A percentile compares a stretch with the other conserved stretches of the same genome.
Conservation (phyloP, 2,797 vertebrate species). For the Eurystomus glaucurus region DNA sequence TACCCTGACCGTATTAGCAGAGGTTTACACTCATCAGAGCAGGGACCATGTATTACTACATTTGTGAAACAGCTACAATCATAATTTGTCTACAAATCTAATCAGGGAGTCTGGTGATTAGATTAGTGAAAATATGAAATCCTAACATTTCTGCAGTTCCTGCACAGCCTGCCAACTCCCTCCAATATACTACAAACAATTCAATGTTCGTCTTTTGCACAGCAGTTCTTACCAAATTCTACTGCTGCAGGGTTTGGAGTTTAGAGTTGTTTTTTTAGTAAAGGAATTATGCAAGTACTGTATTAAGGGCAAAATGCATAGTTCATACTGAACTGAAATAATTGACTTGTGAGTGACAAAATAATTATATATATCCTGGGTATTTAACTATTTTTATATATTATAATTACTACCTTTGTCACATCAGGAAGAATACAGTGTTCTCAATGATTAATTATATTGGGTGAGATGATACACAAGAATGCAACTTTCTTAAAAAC, state of each 20-base stretch:
- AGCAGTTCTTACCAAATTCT: background rate
- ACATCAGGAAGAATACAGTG: conserved; percentile 67
- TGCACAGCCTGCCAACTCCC: background rate
- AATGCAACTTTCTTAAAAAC: conserved; percentile 66
- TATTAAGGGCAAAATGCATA: background rate
- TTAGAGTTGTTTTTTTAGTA: background rate
- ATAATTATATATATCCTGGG: conserved; percentile 68
- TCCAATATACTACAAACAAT: background rate
- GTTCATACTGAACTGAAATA: conserved; percentile 67
- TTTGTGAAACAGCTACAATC: background rate
- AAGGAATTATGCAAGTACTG: background rate
- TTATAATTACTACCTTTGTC: conserved; percentile 75
- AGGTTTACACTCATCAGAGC: background rate
- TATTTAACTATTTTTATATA: conserved; percentile 78
- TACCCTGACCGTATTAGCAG: background rate
- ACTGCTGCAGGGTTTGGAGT: background rate
- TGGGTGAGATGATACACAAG: conserved; percentile 47
- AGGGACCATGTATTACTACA: background rate
- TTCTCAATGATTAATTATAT: conserved; percentile 74
- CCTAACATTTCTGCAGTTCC: background rate
- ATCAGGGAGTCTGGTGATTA: background rate
- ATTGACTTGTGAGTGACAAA: conserved; percentile 79
- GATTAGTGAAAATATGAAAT: background rate
- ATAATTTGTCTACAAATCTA: background rate
- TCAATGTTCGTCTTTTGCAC: background rate